Conservation (phyloP, 2,797 vertebrate genomes). For the Eulemur albifrons region DNA sequence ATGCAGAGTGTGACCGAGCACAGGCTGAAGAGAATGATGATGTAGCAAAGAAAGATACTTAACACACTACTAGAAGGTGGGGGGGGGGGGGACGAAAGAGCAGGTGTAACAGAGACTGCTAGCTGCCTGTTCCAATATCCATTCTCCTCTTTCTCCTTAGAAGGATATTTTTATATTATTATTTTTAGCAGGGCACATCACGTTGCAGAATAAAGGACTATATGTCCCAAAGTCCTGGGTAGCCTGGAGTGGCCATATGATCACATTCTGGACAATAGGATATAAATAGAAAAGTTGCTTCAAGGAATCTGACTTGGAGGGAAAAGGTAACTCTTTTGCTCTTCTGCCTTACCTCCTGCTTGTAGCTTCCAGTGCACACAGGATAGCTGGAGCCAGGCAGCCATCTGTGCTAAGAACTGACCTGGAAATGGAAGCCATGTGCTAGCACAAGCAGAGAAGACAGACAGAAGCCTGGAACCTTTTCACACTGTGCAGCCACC, state of each 20-base stretch:
- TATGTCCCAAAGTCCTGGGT: neutral
- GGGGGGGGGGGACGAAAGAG: neutral
- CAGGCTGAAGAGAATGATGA: neutral
- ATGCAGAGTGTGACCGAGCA: neutral
- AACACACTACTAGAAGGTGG: neutral
- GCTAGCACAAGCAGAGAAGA: neutral
- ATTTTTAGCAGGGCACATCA: neutral
- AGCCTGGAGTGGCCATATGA: neutral
- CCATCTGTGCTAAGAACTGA: neutral
- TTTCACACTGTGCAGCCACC: neutral
- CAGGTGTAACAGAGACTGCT: neutral
- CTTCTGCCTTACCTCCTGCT: neutral
- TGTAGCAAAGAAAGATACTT: neutral
- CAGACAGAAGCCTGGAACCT: neutral
- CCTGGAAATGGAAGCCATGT: neutral
- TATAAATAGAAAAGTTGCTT: neutral
- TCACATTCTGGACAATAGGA: neutral
- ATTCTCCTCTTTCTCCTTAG: neutral
- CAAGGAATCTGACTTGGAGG: neutral
- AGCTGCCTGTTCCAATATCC: neutral
- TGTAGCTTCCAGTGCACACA: neutral
- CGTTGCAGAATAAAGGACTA: neutral
- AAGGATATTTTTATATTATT: neutral
- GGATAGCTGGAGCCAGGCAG: fast-evolving
- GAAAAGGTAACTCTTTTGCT: neutral